Evolutionary conservation across 2,113 vertebrate genomes (phyloP), one percentile per base, ranked within the genome.

Genomic region (Sciurus niger): DNA sequence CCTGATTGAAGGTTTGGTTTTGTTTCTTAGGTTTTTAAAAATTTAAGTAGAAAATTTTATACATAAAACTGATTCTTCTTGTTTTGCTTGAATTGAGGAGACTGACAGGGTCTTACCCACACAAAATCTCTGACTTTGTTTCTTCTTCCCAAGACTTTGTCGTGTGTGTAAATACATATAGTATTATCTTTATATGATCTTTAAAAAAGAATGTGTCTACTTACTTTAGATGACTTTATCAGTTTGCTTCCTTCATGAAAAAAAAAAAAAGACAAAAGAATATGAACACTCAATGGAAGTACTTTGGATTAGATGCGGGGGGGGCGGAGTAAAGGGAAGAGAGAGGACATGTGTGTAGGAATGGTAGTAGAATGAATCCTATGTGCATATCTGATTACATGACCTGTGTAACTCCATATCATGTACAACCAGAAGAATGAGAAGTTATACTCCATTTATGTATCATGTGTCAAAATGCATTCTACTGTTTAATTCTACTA

Each of bases 61-160:
- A 12, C 6, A 55, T 4, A 1, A 55, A 82, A 84, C 34, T 92
- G 30, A 48, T 89, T 76, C 70, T 74, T 79, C 48, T 86, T 65
- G 60, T 86, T 96, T 73, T 91, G 51, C 30, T 94, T 72, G 6
- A 94, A 10, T 65, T 46, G 34, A 93, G 46, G 8, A 67, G 28
- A 79, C 0, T 77, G 34, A 58, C 72, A 92, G 89, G 58, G 30
- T 73, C 30, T 40, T 92, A 28, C 10, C 13, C 12, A 40, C 4
- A 34, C 16, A 67, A 90, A 74, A 93, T 18, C 37, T 34, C 1
- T 78, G 18, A 87, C 58, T 91, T 97, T 43, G 7, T 74, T 80
- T 12, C 18, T 80, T 7, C 6, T 48, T 14, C n/a, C 5, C 10
- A 67, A 90, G 22, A 72, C 16, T 73, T 51, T 85, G 40, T 20